These are phyloP conservation scores for Cebus imitator DNA, from an alignment of 2,113 vertebrate species.

Conservation along the genomic window DNA sequence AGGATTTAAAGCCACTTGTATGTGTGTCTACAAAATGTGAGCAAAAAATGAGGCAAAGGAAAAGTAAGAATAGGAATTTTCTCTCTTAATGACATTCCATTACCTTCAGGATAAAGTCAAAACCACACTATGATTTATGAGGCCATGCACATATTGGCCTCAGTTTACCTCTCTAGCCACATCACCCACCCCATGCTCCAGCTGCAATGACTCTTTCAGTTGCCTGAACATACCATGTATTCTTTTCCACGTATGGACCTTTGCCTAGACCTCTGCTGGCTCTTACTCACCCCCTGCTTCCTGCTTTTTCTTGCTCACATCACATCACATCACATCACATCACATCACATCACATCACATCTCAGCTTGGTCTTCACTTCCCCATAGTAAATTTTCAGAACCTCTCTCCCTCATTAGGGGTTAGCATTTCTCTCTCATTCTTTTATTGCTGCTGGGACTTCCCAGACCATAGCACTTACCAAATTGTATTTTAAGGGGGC, in stretches of 20 bases:
- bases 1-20: background rate
- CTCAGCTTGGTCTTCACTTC: background rate
- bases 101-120: background rate
- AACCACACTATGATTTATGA: background rate
- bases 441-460: background rate
- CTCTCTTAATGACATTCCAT: background rate
- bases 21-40: background rate
- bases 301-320: background rate
- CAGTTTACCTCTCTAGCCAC: background rate
- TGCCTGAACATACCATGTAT: background rate
- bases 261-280: background rate
- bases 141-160: background rate
- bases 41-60: constrained; percentile 9
- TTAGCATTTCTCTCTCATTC: background rate
- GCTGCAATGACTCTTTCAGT: background rate
- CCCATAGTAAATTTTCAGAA: background rate
- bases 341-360: background rate
- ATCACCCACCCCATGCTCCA: background rate
- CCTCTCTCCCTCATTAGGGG: background rate
- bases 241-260: background rate
- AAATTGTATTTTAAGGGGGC: too few species aligned
- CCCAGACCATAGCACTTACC: background rate
- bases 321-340: background rate
- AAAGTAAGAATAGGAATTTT: background rate
- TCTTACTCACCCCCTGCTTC: background rate